These are phyloP conservation scores for Apodemia hepburni DNA, from an alignment of 2,888 invertebrate genomes.

Conservation along the genomic window DNA sequence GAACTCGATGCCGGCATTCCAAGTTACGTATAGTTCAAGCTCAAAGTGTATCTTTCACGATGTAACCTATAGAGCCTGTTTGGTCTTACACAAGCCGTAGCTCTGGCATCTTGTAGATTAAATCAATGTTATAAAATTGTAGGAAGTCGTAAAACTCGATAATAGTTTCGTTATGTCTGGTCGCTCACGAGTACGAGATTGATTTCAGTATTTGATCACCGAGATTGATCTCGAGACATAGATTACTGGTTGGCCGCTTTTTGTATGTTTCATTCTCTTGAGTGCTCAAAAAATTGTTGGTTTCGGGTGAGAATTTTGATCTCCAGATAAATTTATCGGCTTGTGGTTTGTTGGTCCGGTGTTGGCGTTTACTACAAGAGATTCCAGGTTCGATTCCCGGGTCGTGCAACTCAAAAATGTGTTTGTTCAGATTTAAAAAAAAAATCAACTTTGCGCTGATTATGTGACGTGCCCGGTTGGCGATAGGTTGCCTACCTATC, in stretches of 20 bases:
- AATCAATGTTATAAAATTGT: slow-evolving; percentile 13
- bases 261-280: neutral
- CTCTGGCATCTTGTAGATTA: slow-evolving; percentile 6
- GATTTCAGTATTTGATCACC: slow-evolving; percentile 9
- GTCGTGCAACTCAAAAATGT: too few species aligned
- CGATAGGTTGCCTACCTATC: too few species aligned
- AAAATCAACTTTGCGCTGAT: too few species aligned
- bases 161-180: slow-evolving; percentile 14
- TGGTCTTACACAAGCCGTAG: neutral
- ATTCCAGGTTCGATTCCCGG: too few species aligned
- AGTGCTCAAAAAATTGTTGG: neutral
- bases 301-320: too few species aligned
- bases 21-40: too few species aligned
- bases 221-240: neutral
- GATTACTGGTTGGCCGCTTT: neutral
- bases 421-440: too few species aligned
- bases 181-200: slow-evolving; percentile 6
- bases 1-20: too few species aligned
- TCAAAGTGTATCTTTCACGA: neutral
- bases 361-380: too few species aligned
- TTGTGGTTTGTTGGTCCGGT: too few species aligned
- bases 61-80: neutral
- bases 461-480: too few species aligned
- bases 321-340: too few species aligned
- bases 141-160: slow-evolving; percentile 14